Evolutionary conservation across 2,888 invertebrate species (phyloP), one percentile per base, ranked within the genome.

Genomic region (Platypus cylindrus): DNA sequence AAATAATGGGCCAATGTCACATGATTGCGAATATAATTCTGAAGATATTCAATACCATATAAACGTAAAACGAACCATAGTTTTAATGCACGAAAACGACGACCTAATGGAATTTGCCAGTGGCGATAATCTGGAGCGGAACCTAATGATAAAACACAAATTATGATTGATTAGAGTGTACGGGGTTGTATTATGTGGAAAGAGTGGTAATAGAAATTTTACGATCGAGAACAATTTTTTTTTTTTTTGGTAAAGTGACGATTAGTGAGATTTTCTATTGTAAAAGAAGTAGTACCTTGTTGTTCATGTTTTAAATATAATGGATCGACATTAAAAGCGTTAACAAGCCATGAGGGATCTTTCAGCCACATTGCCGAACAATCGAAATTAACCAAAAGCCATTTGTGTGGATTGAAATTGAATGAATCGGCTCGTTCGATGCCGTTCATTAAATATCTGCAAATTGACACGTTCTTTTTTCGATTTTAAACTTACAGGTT

Each of bases 351-450:
- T 30, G 79, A 73, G 43, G 87, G 86, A 54, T 87, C 77, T 53
- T 85, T 87, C 3, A 89, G 66, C 97, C 97, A 98, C 85, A 98
- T 83, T 1, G 95, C 81, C 8, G 97, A 97, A 58, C 97, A 98
- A 62, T 98, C 98, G 52, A 97, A 98, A 62, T 93, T 97, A n/a
- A 97, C 90, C 47, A 97, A 63, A 75, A 98, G 67, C 97, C 97
- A 99, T 64, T 99, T 98, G 63, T 97, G 97, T 0, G 98, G 97
- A 59, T 99, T 98, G 56, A 97, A 94, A 62, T 97, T 95, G 60
- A 97, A 94, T 0, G 95, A 97, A 54, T 93, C 86, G 0, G 91
- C 94, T 39, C 75, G 73, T 62, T 98, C 84, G 4, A 87, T 61
- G 15, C 90, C 90, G 47, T 79, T 77, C 79, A 94, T 84, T 15